A percentile compares a stretch with the other conserved stretches of the same genome.
Conservation (phyloP, 2,888 invertebrate species). For the Ecliptopera silaceata region DNA sequence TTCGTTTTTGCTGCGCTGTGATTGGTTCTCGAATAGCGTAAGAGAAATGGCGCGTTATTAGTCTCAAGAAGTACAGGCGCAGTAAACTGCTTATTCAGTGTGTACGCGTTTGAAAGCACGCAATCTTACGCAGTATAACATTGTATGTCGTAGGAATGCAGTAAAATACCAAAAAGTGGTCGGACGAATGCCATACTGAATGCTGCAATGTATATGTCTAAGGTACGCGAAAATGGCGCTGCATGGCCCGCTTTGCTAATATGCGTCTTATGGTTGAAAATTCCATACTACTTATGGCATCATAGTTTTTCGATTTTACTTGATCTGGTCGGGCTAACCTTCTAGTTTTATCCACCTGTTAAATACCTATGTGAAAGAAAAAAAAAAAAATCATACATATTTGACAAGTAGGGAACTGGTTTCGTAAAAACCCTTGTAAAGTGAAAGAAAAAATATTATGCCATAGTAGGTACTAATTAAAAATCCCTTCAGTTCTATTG, state of each 20-base stretch:
- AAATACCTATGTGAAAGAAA: too few species aligned
- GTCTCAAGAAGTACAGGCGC: slow-evolving; percentile 11
- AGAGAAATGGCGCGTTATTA: not conserved
- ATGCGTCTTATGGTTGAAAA: not conserved
- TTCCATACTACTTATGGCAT: not conserved
- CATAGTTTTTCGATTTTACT: not conserved
- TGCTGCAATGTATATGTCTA: slow-evolving; percentile 86
- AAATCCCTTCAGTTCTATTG: not conserved
- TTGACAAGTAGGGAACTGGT: too few species aligned
- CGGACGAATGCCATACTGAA: slow-evolving; percentile 85
- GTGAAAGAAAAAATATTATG: not conserved
- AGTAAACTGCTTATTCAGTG: slow-evolving; percentile 25
- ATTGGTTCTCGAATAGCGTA: not conserved
- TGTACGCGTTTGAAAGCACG: slow-evolving; percentile 7
- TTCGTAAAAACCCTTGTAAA: not conserved
- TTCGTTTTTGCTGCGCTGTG: not conserved
- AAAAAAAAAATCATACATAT: too few species aligned
- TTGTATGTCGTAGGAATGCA: slow-evolving; percentile 82
- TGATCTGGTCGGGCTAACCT: too few species aligned
- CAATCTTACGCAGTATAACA: slow-evolving; percentile 42
- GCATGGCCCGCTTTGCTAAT: slow-evolving; percentile 44
- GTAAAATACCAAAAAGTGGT: slow-evolving; percentile 83
- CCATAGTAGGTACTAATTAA: not conserved
- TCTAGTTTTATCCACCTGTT: too few species aligned
- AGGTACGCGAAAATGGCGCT: slow-evolving; percentile 77